Base-by-base conservation (phyloP, 2,797 vertebrate species). In the Amphiprion clarkii region DNA sequence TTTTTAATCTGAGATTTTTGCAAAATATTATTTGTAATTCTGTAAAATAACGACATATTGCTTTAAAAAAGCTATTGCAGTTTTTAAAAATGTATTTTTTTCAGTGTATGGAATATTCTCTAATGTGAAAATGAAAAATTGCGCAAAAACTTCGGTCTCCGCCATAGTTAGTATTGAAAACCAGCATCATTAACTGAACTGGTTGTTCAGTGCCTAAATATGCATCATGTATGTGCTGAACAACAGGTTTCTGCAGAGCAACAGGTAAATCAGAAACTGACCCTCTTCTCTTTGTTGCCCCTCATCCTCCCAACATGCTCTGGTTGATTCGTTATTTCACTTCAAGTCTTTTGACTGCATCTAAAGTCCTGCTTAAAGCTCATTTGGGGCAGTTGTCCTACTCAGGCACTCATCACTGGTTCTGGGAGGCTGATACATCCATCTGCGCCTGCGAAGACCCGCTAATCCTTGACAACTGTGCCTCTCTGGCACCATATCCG, bases 401-500 rank as follows among this genome's bases (percentile, higher is more conserved):
- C 71, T 73, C 77, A 36, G 51, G 76, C 78, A 63, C 77, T 88
- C 78, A 62, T 79, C 81, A 52, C 51, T 3, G 23, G 9, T 33
- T 68, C 60, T 74, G 87, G 75, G 78, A 75, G 78, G 71, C 66
- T 81, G 85, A 92, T 88, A 70, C 78, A 61, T 92, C 88, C 84
- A 85, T 94, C 88, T 90, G 87, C 71, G 68, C 80, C 79, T 74
- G 78, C 53, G 16, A 82, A 60, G 74, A 81, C 65, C 52, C 39
- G 73, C 87, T 94, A 93, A 95, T 94, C 93, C 90, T 59, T 57
- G 80, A 91, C 93, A 92, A 94, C 90, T 90, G 92, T 90, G 92
- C 93, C 94, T 93, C 95, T 95, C 91, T 93, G 93, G 71, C 79
- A 93, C 92, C 94, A 93, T 94, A 93, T 96, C 95, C 93, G 93